Percentiles rank a stretch among this genome's conserved stretches.
Evolutionary conservation across 2,888 invertebrate genomes (phyloP).

Genomic region (Monoplex corrugatus): DNA sequence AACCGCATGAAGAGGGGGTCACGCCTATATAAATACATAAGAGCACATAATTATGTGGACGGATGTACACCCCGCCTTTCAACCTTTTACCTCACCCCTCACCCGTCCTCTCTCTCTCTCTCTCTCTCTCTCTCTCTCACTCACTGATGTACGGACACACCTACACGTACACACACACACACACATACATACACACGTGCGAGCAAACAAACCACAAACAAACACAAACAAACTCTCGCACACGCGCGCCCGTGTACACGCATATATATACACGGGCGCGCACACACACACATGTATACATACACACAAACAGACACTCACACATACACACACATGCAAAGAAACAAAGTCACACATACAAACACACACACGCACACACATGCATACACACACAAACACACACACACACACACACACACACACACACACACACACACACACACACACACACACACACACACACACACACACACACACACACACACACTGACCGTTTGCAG

Average conservation of each 20-base stretch:
- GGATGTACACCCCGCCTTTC: neutral
- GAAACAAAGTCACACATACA: constrained; percentile 3
- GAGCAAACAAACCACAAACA: neutral
- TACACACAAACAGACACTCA: constrained; percentile 16
- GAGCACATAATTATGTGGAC: neutral
- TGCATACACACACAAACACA: constrained; percentile 8
- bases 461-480: neutral
- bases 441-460: neutral
- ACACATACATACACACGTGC: neutral
- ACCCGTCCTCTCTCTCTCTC: too few species aligned
- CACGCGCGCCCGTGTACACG: neutral
- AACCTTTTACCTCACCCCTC: too few species aligned
- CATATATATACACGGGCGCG: neutral
- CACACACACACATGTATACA: neutral
- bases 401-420: constrained; percentile 7
- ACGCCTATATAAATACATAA: too few species aligned
- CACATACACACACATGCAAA: constrained; percentile 7
- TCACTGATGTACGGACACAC: neutral
- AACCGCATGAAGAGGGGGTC: too few species aligned
- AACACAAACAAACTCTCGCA: constrained; percentile 14
- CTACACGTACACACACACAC: neutral
- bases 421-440: neutral
- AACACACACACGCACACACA: neutral
- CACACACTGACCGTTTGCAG: constrained; percentile 60
- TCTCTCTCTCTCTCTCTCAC: too few species aligned